A percentile compares a stretch with the other conserved stretches of the same genome.
Conservation (phyloP, 2,797 vertebrate species). For the Thamnophis elegans region DNA sequence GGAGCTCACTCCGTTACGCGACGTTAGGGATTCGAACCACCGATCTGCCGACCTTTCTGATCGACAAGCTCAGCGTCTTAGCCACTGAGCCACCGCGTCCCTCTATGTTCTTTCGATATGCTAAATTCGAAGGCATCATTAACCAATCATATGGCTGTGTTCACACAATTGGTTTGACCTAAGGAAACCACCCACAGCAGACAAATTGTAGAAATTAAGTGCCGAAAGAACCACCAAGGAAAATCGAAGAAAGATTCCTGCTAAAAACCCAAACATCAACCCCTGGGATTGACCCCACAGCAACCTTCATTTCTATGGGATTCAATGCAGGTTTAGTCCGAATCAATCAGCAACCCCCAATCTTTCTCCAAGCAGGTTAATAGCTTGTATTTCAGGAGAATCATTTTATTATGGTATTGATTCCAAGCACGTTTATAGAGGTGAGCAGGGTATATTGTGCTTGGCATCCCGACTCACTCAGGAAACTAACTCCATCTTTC, state of each 20-base stretch:
- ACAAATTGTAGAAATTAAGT: background rate
- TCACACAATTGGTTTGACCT: background rate
- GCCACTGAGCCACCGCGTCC: no score
- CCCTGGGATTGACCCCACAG: background rate
- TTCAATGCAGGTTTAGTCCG: background rate
- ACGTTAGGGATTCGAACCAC: no score
- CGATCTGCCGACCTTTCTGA: no score
- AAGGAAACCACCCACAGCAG: background rate
- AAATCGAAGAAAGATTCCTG: background rate
- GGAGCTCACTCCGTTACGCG: no score
- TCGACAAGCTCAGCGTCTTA: no score
- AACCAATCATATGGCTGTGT: background rate
- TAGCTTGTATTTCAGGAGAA: background rate
- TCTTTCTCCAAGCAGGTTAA: background rate
- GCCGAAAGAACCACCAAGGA: background rate
- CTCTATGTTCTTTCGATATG: background rate
- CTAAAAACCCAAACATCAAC: background rate
- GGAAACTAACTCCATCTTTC: background rate
- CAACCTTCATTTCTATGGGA: background rate
- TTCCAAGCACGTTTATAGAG: background rate
- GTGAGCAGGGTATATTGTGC: background rate
- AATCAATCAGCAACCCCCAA: background rate
- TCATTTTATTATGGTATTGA: background rate
- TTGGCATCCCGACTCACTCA: background rate
- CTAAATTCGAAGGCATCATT: background rate